Percentiles rank a stretch among this genome's conserved stretches.
Evolutionary conservation across 2,888 invertebrate genomes (phyloP).

Genomic region (Drosophila kambysellisi): DNA sequence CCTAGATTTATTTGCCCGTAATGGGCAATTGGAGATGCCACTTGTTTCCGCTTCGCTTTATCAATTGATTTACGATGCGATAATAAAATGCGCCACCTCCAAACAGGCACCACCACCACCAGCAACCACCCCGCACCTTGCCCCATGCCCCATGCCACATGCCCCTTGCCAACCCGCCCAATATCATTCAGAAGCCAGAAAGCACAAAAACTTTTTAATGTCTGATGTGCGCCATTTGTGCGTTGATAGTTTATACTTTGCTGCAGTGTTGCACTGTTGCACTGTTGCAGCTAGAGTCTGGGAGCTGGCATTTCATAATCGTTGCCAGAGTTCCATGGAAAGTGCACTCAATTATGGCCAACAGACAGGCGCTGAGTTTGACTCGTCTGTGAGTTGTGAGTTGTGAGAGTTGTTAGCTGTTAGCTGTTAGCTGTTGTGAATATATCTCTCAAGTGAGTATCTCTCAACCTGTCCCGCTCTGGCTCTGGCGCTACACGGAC

Average conservation of each 20-base stretch:
- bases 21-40: constrained; percentile 78
- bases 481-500: constrained; percentile 63
- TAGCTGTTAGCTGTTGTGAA: constrained; percentile 18
- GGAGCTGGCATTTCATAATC: constrained; percentile 74
- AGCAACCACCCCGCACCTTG: not conserved
- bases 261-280: constrained; percentile 21
- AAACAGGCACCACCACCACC: not conserved
- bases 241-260: constrained; percentile 23
- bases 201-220: constrained; percentile 25
- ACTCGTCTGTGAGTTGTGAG: constrained; percentile 7
- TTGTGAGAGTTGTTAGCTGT: constrained; percentile 1
- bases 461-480: constrained; percentile 47
- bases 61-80: constrained; percentile 80
- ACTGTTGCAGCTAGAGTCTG: constrained; percentile 12
- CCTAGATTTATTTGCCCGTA: constrained; percentile 66
- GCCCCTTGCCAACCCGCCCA: not conserved
- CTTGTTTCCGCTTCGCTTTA: constrained; percentile 81
- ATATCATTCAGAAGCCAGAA: constrained; percentile 29
- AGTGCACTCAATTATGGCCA: constrained; percentile 82
- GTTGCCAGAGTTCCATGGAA: constrained; percentile 80
- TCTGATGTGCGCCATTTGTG: constrained; percentile 74
- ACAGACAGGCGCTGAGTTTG: constrained; percentile 75
- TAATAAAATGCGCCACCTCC: constrained; percentile 45
- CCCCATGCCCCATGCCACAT: too few species aligned
- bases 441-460: constrained; percentile 48